Evolutionary conservation across 2,113 vertebrate genomes (phyloP), one percentile per base, ranked within the genome.

Genomic region (Hiodon alosoides): DNA sequence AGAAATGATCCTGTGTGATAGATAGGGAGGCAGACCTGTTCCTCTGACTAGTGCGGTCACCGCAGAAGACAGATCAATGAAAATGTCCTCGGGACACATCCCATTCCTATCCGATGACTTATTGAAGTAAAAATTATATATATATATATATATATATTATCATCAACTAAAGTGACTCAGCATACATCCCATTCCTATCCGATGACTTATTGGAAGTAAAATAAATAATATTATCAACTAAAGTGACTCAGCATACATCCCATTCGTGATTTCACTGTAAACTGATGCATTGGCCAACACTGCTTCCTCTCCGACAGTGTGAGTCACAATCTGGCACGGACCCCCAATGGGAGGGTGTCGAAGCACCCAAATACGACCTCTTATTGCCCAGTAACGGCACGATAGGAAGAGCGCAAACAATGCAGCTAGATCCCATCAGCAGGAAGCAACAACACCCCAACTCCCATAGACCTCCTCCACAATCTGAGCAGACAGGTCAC

Each of bases 401-500:
- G n/a, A 14, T 50, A 8, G 55, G 31, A 71, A 71, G 11, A 46
- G 55, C 58, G 57, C 57, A 10, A 46, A 31, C 57, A 46, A 7
- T 71, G 9, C 5, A 47, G 11, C 31, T 14, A 48, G 55, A 58
- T 9, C 54, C 70, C 48, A 71, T 71, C 70, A 71, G 31, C 54
- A 75, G 73, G 64, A 75, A 75, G 55, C 8, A 67, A n/a, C 7
- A 55, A 7, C 51, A 31, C 31, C 46, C 31, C 46, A 31, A 50
- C 51, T 55, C 53, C 65, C 54, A 67, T 10, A 58, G 17, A n/a
- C 64, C 59, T 48, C 31, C 53, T 67, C 31, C 58, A 47, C 13
- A 13, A 31, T 9, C 7, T n/a, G 13, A 3, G n/a, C 14, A 5
- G 7, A 7, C 31, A 61, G 72, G 52, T 10, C 9, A 17, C 55